These are phyloP conservation scores for Bubalus kerabau DNA, from an alignment of 2,113 vertebrate species.

Conservation along the genomic window DNA sequence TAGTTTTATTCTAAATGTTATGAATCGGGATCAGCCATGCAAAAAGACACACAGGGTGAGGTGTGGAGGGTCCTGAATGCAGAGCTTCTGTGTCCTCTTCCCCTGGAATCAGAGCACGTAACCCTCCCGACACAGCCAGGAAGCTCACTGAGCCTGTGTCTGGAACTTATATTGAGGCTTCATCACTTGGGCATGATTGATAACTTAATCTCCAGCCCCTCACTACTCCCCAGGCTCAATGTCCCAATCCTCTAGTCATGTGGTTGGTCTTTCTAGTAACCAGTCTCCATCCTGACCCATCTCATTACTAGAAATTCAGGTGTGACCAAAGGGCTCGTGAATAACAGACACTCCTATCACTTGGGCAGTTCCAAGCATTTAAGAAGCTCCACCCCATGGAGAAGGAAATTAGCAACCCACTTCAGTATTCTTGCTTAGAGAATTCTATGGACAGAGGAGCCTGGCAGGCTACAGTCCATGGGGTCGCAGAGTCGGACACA, in stretches of 20 bases:
- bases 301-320: neutral
- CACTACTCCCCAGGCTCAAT: neutral
- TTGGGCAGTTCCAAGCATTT: neutral
- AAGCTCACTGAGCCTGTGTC: neutral
- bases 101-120: neutral
- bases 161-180: neutral
- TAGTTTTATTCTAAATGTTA: neutral
- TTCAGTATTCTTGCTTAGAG: neutral
- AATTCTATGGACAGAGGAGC: neutral
- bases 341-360: neutral
- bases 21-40: neutral
- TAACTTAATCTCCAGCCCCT: neutral
- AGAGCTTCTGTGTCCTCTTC: neutral
- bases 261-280: neutral
- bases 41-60: neutral
- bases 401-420: neutral
- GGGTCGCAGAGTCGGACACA: neutral
- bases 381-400: neutral
- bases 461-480: neutral
- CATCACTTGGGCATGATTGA: accelerated
- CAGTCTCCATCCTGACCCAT: neutral
- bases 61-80: neutral
- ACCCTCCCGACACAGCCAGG: neutral
- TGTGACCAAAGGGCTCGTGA: neutral
- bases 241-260: neutral